These are phyloP conservation scores for Sinelater perroti DNA, from an alignment of 2,888 invertebrate species.

Conservation along the genomic window DNA sequence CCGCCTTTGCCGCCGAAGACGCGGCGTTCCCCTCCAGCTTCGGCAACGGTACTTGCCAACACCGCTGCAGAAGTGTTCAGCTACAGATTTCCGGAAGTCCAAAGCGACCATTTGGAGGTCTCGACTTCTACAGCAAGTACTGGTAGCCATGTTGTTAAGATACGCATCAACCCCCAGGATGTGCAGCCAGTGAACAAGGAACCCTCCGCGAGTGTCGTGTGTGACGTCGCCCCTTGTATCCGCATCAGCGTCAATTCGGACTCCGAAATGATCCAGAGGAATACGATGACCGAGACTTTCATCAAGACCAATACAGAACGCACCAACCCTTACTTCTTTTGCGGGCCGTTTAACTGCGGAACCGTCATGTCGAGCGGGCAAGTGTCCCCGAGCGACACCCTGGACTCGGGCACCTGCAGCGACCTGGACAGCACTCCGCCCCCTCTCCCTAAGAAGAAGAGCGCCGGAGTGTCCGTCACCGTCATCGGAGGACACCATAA, in stretches of 20 bases:
- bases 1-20: conserved; percentile 68
- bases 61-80: conserved; percentile 51
- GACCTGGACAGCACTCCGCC: conserved; percentile 80
- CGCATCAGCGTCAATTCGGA: conserved; percentile 66
- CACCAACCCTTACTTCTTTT: conserved; percentile 64
- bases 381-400: conserved; percentile 82
- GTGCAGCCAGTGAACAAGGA: conserved; percentile 38
- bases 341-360: conserved; percentile 66
- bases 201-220: conserved; percentile 59
- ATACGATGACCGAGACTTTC: conserved; percentile 52
- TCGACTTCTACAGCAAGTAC: conserved; percentile 31
- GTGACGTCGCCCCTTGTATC: conserved; percentile 65
- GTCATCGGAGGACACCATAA: conserved; percentile 65
- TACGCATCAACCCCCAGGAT: conserved; percentile 72
- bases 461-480: conserved; percentile 64
- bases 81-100: conserved; percentile 54
- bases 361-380: conserved; percentile 80
- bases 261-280: conserved; percentile 65
- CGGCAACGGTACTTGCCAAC: conserved; percentile 63
- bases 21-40: conserved; percentile 54
- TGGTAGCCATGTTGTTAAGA: conserved; percentile 71
- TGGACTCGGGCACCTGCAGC: conserved; percentile 87
- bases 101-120: conserved; percentile 36
- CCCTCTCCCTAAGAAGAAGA: conserved; percentile 73
- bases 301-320: conserved; percentile 45